Conservation (phyloP, 2,888 invertebrate genomes). For the Drosophila limbata region DNA sequence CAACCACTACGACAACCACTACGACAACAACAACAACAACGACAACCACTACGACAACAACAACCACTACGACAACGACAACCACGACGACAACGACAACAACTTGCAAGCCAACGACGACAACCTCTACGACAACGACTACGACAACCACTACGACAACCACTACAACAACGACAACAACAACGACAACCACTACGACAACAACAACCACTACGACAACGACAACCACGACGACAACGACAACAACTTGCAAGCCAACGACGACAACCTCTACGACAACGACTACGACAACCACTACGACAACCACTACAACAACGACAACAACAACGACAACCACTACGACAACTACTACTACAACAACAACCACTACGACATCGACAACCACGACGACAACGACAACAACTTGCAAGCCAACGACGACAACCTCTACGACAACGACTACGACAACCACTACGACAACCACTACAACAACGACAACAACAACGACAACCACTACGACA, state of each 20-base stretch:
- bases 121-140: neutral
- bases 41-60: constrained; percentile 13
- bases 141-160: neutral
- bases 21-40: constrained; percentile 4
- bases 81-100: neutral
- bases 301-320: neutral
- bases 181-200: rapidly evolving
- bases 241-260: neutral
- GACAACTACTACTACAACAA: neutral
- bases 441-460: neutral
- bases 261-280: constrained; percentile 1
- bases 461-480: neutral
- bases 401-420: neutral
- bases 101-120: neutral
- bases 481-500: neutral
- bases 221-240: neutral
- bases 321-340: neutral
- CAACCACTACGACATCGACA: constrained; percentile 9
- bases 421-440: neutral
- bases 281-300: neutral
- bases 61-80: constrained; percentile 7
- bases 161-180: neutral
- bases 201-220: neutral
- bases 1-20: neutral
- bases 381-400: constrained; percentile 12